phyloP scores from a whole-genome alignment of 2,797 vertebrate species.

The Xyrichtys novacula region DNA sequence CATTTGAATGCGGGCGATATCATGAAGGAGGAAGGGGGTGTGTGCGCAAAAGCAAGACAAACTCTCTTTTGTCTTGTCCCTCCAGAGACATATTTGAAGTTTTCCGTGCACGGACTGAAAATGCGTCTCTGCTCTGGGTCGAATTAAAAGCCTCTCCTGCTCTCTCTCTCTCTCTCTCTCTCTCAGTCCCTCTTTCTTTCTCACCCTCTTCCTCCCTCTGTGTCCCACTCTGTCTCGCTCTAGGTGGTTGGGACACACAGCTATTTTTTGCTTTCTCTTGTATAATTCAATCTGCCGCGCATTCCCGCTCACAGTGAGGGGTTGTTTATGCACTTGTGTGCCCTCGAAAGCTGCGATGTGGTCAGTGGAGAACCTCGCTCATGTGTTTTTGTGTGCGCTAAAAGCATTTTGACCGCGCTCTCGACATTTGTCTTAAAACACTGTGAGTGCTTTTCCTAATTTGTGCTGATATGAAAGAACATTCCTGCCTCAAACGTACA shows the following conservation, averaged over 20 bases:
- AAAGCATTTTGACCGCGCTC: conserved; percentile 41
- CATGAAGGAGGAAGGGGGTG: conserved; percentile 40
- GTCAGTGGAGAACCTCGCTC: conserved; percentile 19
- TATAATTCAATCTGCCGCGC: conserved; percentile 78
- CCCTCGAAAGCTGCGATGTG: conserved; percentile 47
- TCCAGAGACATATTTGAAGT: conserved; percentile 3
- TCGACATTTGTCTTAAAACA: conserved; percentile 56
- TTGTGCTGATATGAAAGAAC: conserved; percentile 65
- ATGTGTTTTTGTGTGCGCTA: conserved; percentile 13
- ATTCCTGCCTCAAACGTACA: conserved; percentile 61
- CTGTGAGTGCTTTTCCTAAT: conserved; percentile 49
- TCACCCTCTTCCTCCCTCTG: conserved; percentile 41
- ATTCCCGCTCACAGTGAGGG: conserved; percentile 62
- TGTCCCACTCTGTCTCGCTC: conserved; percentile 39
- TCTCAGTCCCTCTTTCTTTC: conserved; percentile 20
- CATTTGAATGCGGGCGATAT: conserved; percentile 58
- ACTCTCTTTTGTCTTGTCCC: conserved; percentile 13
- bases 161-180: conserved; percentile 13
- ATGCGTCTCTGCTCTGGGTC: conserved; percentile 1
- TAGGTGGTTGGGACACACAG: conserved; percentile 64
- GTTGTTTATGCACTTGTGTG: conserved; percentile 63
- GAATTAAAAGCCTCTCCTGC: conserved; percentile 31
- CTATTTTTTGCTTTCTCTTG: conserved; percentile 80
- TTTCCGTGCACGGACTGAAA: not conserved
- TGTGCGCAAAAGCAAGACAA: conserved; percentile 17